Evolutionary conservation across 1,140 invertebrate genomes (phyloP).

Genomic region (Theocolax elegans): DNA sequence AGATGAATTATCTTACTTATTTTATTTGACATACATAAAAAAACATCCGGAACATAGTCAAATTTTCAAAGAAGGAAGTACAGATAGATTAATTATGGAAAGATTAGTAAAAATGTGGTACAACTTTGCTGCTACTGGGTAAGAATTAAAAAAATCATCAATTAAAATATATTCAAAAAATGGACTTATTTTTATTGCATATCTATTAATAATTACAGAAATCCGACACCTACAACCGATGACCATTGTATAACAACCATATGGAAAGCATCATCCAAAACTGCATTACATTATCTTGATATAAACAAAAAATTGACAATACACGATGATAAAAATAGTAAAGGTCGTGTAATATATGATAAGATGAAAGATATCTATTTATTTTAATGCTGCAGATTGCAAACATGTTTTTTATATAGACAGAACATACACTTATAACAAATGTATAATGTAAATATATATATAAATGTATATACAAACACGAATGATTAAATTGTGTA

Average conservation of each 20-base stretch:
- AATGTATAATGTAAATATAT: too few species aligned
- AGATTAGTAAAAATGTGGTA: slow-evolving; percentile 37
- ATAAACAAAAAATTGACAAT: not conserved
- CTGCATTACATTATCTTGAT: slow-evolving; percentile 12
- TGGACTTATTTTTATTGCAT: not conserved
- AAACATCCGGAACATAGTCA: not conserved
- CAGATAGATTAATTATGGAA: slow-evolving; percentile 26
- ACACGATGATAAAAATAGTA: not conserved
- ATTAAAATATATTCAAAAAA: too few species aligned
- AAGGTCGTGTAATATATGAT: not conserved
- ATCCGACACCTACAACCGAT: not conserved
- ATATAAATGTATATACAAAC: too few species aligned
- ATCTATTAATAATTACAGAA: too few species aligned
- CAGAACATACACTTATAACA: too few species aligned
- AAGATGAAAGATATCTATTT: not conserved
- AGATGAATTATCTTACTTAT: slow-evolving; percentile 30
- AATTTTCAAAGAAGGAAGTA: slow-evolving; percentile 12
- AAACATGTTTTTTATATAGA: too few species aligned
- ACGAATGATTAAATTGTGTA: too few species aligned
- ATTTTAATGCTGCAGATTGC: too few species aligned
- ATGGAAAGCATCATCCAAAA: not conserved
- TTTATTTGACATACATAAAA: slow-evolving; percentile 6
- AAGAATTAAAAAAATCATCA: not conserved
- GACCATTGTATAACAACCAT: slow-evolving; percentile 9
- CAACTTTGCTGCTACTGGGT: slow-evolving; percentile 43